Base-by-base conservation (phyloP, 2,797 vertebrate species). In the Peromyscus eremicus region DNA sequence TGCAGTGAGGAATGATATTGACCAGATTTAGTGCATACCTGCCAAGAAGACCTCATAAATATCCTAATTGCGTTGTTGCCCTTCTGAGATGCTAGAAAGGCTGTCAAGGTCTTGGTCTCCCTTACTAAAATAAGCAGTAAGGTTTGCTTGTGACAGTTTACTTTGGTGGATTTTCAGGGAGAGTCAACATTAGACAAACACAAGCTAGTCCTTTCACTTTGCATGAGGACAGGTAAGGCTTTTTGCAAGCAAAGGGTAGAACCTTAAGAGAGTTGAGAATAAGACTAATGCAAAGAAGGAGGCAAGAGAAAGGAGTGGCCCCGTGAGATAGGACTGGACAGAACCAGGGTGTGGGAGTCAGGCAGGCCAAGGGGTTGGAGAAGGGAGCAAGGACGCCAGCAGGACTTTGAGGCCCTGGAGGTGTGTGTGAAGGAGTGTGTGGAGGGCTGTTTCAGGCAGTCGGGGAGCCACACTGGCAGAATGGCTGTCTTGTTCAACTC, bases 31-130 rank as follows among this genome's bases (percentile, higher is more conserved):
- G 64, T 43, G 32, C n/a, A 88, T 37, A 43, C 32, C 27, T 88
- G 70, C 85, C 85, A 73, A 60, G 37, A 88, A 75, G 52, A 88
- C 27, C 85, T 60, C 70, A 88, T 43, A 88, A 88, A 88, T 55
- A 43, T 29, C 37, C 70, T 27, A 75, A 88, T 32, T 75, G 57
- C 5, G 0, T 88, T 57, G n/a, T 88, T 75, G n/a, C 52, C 37
- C 52, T 88, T 88, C 70, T 75, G 85, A 75, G 70, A 73, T 70
- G 66, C 84, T 85, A 49, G 23, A 68, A 85, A 49, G 82, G 32
- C 49, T 75, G 70, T 75, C 85, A 73, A 75, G 64, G 85, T 88
- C n/a, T 23, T 73, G 70, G 9, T 73, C 52, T 32, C n/a, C 70
- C 52, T 75, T 66, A 32, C 16, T 88, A 73, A 73, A 88, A 73